phyloP scores from a whole-genome alignment of 2,113 vertebrate species.

The Ranitomeya imitator region DNA sequence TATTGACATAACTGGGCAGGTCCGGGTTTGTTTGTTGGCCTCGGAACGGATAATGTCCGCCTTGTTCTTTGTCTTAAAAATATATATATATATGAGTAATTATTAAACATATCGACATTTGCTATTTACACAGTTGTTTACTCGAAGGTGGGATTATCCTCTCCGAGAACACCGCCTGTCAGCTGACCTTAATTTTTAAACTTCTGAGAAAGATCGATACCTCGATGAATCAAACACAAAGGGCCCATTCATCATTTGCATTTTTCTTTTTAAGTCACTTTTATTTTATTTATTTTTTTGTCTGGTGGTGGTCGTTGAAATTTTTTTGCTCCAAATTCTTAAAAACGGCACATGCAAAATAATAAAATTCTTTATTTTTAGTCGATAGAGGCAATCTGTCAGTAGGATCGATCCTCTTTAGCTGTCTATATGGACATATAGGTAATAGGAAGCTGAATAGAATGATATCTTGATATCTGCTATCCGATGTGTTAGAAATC shows the following conservation, averaged over 20 bases:
- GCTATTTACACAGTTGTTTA: constrained; percentile 62
- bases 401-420: too few relatives aligned
- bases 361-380: too few relatives aligned
- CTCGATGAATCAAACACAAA: constrained; percentile 54
- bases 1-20: constrained; percentile 73
- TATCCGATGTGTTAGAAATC: too few relatives aligned
- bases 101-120: constrained; percentile 64
- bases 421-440: too few relatives aligned
- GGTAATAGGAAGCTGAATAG: too few relatives aligned
- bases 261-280: too few relatives aligned
- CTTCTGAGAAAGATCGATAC: constrained; percentile 59
- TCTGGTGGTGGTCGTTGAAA: too few relatives aligned
- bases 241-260: not conserved
- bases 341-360: too few relatives aligned
- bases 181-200: constrained; percentile 32
- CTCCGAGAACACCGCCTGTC: constrained; percentile 23
- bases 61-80: constrained; percentile 67
- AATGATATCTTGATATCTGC: too few relatives aligned
- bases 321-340: too few relatives aligned
- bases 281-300: too few relatives aligned
- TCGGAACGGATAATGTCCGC: constrained; percentile 60
- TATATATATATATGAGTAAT: constrained; percentile 59
- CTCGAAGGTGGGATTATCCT: constrained; percentile 46
- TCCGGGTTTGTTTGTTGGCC: constrained; percentile 71
- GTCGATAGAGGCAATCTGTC: too few relatives aligned